phyloP scores from a whole-genome alignment of 1,140 invertebrate species.

The Eupeodes corollae region DNA sequence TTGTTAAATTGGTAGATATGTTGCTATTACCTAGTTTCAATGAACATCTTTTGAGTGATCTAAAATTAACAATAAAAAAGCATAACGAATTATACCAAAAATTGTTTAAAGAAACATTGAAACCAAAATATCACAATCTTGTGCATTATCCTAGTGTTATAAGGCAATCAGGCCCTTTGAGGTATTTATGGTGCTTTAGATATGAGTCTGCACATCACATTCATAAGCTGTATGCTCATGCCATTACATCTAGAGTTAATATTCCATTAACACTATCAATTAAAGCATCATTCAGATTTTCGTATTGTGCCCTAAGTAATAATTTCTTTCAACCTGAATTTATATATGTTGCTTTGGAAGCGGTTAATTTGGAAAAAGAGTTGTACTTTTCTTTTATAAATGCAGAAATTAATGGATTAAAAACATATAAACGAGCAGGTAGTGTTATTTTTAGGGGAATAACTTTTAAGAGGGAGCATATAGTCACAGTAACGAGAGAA shows the following conservation, averaged over 20 bases:
- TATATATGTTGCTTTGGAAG: background rate
- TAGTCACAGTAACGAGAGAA: background rate
- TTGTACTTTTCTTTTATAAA: too few species aligned
- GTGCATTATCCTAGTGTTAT: slow-evolving; percentile 1
- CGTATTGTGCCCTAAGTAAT: background rate
- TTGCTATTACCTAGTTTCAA: background rate
- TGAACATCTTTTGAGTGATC: background rate
- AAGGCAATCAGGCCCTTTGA: background rate
- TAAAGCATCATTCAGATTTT: background rate
- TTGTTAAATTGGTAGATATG: slow-evolving; percentile 1
- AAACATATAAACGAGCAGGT: too few species aligned
- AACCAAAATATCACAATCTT: slow-evolving; percentile 3
- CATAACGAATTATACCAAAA: background rate
- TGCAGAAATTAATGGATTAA: too few species aligned
- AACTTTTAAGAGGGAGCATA: too few species aligned
- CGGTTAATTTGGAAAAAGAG: too few species aligned
- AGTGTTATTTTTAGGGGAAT: too few species aligned
- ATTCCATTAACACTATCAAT: background rate
- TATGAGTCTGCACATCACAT: background rate
- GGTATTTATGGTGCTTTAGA: background rate
- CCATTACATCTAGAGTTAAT: background rate
- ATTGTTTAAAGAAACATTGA: slow-evolving; percentile 1
- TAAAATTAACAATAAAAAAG: background rate
- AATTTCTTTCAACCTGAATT: background rate
- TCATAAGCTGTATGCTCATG: slow-evolving; percentile 1